Evolutionary conservation across 2,113 vertebrate species (phyloP).

Genomic region (Sinosuthora webbiana): DNA sequence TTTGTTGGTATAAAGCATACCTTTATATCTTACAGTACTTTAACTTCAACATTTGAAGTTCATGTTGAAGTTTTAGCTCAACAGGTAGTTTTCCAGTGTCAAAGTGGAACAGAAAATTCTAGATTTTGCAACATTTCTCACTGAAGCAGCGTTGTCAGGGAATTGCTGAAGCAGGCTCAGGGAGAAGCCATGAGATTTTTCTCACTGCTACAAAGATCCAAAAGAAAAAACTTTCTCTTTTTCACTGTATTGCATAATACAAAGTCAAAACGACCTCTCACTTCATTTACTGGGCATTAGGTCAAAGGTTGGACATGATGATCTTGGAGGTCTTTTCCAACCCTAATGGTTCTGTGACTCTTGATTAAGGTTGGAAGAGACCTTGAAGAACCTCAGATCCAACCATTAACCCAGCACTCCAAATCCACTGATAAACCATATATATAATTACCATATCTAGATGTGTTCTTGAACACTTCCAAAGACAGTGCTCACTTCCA

Average conservation of each 20-base stretch:
- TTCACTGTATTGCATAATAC: neutral
- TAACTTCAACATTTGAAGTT: neutral
- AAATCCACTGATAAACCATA: neutral
- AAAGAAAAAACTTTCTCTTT: neutral
- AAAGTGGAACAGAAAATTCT: neutral
- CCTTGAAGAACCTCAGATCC: neutral
- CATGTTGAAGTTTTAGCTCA: neutral
- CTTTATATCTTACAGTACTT: neutral
- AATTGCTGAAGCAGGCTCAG: neutral
- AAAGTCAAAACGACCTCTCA: neutral
- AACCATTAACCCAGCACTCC: neutral
- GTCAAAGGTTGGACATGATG: neutral
- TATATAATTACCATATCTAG: neutral
- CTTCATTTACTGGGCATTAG: neutral
- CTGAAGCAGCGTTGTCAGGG: neutral
- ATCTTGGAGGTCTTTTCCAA: neutral
- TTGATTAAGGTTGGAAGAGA: neutral
- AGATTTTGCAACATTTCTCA: neutral
- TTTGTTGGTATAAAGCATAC: neutral
- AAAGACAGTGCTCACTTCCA: neutral
- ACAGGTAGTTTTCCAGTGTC: neutral
- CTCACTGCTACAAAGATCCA: neutral
- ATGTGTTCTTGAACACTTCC: rapidly evolving
- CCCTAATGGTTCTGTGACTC: neutral
- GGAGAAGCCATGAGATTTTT: neutral